phyloP scores from a whole-genome alignment of 2,113 vertebrate genomes.

The Herpetotheres cachinnans region DNA sequence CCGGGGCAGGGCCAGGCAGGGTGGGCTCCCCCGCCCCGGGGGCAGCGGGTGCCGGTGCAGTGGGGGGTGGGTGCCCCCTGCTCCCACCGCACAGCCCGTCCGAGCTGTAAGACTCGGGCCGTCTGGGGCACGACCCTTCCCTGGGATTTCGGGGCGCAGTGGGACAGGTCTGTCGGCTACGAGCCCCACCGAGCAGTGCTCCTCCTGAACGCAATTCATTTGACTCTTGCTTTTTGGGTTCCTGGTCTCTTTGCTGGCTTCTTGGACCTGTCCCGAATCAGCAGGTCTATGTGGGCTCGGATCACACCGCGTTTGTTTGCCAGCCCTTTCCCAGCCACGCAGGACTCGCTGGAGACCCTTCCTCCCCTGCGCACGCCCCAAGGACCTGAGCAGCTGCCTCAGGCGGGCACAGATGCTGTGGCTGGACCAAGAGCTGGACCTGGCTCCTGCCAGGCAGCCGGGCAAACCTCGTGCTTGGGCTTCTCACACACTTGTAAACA shows the following conservation, averaged over 20 bases:
- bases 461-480: background rate
- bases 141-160: background rate
- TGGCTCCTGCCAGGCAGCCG: background rate
- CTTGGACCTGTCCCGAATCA: background rate
- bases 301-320: rapidly evolving
- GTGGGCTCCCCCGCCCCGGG: background rate
- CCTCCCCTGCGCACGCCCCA: background rate
- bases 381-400: background rate
- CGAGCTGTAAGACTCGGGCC: rapidly evolving
- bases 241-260: background rate
- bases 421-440: background rate
- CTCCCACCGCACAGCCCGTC: background rate
- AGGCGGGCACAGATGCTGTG: background rate
- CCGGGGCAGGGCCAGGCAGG: background rate
- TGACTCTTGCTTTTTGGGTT: background rate
- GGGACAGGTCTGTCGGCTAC: background rate
- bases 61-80: background rate
- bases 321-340: background rate
- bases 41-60: background rate
- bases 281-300: background rate
- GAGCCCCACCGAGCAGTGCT: background rate
- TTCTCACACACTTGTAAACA: background rate
- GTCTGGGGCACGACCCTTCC: rapidly evolving
- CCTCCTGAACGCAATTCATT: rapidly evolving
- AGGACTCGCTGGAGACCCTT: background rate